These are phyloP conservation scores for Trichosurus vulpecula DNA, from an alignment of 2,797 vertebrate species.

Conservation along the genomic window DNA sequence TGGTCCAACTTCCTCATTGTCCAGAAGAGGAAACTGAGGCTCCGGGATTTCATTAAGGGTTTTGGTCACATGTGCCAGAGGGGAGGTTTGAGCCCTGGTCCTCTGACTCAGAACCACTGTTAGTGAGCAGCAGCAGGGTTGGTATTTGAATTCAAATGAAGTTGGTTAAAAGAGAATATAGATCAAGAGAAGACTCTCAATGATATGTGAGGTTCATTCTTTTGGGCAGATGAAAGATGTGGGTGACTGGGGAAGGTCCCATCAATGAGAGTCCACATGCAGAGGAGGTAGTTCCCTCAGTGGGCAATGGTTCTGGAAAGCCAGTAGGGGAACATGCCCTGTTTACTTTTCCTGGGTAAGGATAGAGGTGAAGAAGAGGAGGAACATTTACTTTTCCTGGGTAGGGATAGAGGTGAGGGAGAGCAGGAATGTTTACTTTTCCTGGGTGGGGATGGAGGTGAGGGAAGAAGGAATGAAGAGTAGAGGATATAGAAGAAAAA, in stretches of 20 bases:
- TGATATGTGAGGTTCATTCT: neutral
- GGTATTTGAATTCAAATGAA: neutral
- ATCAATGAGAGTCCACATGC: neutral
- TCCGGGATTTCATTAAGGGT: neutral
- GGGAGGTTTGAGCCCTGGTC: neutral
- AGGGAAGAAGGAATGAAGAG: neutral
- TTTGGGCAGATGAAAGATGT: neutral
- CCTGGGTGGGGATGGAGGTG: neutral
- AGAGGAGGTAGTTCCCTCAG: neutral
- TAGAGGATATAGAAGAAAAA: neutral
- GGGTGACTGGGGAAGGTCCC: neutral
- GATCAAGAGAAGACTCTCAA: neutral
- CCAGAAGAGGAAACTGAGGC: slow-evolving; percentile 45
- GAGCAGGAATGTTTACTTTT: neutral
- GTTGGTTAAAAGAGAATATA: neutral
- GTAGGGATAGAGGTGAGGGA: too few species aligned
- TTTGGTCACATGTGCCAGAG: neutral
- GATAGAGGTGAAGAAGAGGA: neutral
- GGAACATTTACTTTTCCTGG: neutral
- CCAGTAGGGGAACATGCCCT: neutral
- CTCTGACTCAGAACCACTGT: neutral
- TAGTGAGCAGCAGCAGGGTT: neutral
- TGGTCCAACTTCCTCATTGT: neutral
- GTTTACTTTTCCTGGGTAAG: neutral
- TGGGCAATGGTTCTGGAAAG: neutral